phyloP scores from a whole-genome alignment of 2,113 vertebrate genomes.

The Andinoacara biseriatus region DNA sequence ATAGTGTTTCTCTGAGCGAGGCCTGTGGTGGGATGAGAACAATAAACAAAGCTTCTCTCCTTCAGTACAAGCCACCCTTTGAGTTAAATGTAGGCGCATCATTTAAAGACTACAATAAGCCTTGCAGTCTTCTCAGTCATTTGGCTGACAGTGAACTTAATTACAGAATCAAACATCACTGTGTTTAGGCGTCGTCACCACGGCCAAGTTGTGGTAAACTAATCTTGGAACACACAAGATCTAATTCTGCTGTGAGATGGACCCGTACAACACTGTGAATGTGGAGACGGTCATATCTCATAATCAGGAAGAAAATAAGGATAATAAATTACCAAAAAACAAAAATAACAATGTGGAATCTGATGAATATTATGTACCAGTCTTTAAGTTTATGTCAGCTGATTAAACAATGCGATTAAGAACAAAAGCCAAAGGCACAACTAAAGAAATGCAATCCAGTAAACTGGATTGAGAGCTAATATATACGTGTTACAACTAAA shows the following conservation, averaged over 20 bases:
- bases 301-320: conserved; percentile 14
- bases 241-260: not conserved
- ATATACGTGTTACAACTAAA: not conserved
- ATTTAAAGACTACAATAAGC: conserved; percentile 1
- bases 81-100: not conserved
- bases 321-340: not conserved
- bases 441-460: not conserved
- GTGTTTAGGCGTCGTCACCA: not conserved
- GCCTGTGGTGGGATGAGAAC: conserved; percentile 20
- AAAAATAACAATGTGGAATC: conserved; percentile 28
- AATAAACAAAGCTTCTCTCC: conserved; percentile 8
- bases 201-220: not conserved
- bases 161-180: conserved; percentile 33
- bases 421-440: not conserved
- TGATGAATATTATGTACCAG: conserved; percentile 22
- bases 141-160: conserved; percentile 32
- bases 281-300: not conserved
- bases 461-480: not conserved
- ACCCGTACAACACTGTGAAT: not conserved
- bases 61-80: conserved; percentile 7
- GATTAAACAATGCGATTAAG: not conserved
- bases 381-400: too few species aligned
- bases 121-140: conserved; percentile 3
- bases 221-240: conserved; percentile 19
- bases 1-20: not conserved